These are phyloP conservation scores for Chaenocephalus aceratus DNA, from an alignment of 2,113 vertebrate genomes.

Conservation along the genomic window DNA sequence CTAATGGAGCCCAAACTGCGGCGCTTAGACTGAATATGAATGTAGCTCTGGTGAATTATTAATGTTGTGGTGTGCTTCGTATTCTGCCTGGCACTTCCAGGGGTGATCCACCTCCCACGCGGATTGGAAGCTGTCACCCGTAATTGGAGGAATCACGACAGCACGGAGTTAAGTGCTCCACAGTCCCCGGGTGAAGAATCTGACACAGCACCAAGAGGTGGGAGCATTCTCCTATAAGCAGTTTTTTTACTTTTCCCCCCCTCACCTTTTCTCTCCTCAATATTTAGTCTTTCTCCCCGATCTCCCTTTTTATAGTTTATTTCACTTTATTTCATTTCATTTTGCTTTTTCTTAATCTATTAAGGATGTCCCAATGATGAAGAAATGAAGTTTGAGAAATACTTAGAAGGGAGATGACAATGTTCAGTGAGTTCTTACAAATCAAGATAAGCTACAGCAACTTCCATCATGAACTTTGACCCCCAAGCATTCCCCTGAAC, in stretches of 20 bases:
- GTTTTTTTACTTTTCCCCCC: slow-evolving; percentile 5
- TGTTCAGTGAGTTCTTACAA: slow-evolving; percentile 22
- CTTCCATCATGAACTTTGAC: slow-evolving; percentile 49
- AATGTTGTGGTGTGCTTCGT: slow-evolving; percentile 80
- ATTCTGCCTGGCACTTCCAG: slow-evolving; percentile 82
- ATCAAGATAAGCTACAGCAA: slow-evolving; percentile 30
- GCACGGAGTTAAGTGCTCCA: slow-evolving; percentile 83
- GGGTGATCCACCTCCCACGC: slow-evolving; percentile 83
- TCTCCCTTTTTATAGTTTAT: background rate
- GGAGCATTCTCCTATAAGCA: slow-evolving; percentile 55
- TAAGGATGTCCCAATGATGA: slow-evolving; percentile 2
- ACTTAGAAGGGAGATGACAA: slow-evolving; percentile 8
- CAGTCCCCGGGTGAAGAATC: slow-evolving; percentile 80
- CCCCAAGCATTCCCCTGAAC: slow-evolving; percentile 31
- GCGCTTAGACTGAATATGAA: slow-evolving; percentile 82
- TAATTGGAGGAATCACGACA: slow-evolving; percentile 86
- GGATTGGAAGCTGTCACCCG: slow-evolving; percentile 82
- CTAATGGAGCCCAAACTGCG: slow-evolving; percentile 84
- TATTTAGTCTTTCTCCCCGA: slow-evolving; percentile 24
- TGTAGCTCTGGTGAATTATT: slow-evolving; percentile 83
- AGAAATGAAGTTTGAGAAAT: background rate
- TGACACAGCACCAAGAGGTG: slow-evolving; percentile 71
- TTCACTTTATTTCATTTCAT: slow-evolving; percentile 19
- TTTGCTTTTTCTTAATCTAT: background rate
- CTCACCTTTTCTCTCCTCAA: slow-evolving; percentile 8